phyloP scores from a whole-genome alignment of 2,797 vertebrate species.

The Alcedo atthis region DNA sequence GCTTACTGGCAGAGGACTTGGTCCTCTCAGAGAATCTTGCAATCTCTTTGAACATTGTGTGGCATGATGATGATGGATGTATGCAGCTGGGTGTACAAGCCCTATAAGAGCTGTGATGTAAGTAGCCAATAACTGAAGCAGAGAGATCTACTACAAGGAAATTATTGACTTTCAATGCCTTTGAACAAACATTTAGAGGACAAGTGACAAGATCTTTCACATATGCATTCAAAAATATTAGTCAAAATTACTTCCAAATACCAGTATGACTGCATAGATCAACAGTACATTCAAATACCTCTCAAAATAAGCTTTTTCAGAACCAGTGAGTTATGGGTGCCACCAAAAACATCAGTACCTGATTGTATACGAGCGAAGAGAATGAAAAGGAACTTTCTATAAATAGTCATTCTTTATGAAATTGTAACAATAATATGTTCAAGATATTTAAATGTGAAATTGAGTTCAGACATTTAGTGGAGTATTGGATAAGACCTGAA shows the following conservation, averaged over 20 bases:
- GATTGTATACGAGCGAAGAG: rapidly evolving
- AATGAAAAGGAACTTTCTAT: background rate
- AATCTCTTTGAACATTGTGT: background rate
- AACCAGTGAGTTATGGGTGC: background rate
- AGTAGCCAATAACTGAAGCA: background rate
- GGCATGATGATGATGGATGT: background rate
- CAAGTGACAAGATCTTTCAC: background rate
- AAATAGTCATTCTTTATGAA: background rate
- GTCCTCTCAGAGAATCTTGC: background rate
- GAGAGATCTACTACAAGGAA: background rate
- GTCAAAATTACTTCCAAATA: background rate
- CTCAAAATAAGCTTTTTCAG: background rate
- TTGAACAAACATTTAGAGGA: background rate
- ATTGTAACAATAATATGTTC: background rate
- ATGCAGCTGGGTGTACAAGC: rapidly evolving
- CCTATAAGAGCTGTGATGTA: background rate
- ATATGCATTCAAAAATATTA: background rate
- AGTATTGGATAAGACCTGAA: background rate
- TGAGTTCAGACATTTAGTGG: background rate
- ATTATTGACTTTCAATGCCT: background rate
- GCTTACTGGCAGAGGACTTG: rapidly evolving
- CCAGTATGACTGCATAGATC: background rate
- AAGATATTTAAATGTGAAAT: background rate
- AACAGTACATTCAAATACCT: background rate
- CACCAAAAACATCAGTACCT: background rate